Base-by-base conservation (phyloP, 2,888 invertebrate genomes). In the Cephus nigrinus region DNA sequence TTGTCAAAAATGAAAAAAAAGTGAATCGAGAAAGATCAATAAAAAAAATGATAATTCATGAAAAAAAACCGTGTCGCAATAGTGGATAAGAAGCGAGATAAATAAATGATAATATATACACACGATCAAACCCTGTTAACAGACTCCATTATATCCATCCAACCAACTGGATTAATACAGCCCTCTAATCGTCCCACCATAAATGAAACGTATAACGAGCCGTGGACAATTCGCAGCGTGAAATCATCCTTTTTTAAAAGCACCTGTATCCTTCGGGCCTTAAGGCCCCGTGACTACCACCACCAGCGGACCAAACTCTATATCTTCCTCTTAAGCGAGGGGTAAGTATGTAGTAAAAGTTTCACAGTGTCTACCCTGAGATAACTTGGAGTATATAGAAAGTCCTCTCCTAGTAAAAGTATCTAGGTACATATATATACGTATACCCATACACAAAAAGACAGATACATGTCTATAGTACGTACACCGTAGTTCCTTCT, bases 221-320 rank as follows among this genome's bases (percentile, higher is more conserved):
- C 87, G 86, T 86, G 87, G 84, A 87, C 86, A 87, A 89, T 88
- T 88, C 89, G 87, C 89, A 88, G 88, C 89, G 87, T 88, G 87
- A 89, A 89, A 88, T 89, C 86, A 83, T 84, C 84, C 86, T 86
- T 86, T 88, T 86, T 84, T 81, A 83, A 71, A 32, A 33, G 32
- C 71, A 71, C 71, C 71, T 71, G 32, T 33, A 31, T 71, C 32
- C 71, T 33, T 23, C 71, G 71, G 55, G 55, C 55, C 23, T 55
- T 55, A 55, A 23, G 23, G 55, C 55, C 55, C 23, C 55, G 9
- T 55, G 55, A 23, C 55, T 23, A 9, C 55, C 55, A 55, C 55
- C 55, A 55, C 23, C 9, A 23, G 55, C 15, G 9, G 23, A 23
- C 55, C 9, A 15, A 23, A 55, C 23, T 23, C 9, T 55, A 23